Percentiles rank a stretch among this genome's conserved stretches.
phyloP scores from a whole-genome alignment of 2,797 vertebrate species.

The Basileuterus tristriatus region DNA sequence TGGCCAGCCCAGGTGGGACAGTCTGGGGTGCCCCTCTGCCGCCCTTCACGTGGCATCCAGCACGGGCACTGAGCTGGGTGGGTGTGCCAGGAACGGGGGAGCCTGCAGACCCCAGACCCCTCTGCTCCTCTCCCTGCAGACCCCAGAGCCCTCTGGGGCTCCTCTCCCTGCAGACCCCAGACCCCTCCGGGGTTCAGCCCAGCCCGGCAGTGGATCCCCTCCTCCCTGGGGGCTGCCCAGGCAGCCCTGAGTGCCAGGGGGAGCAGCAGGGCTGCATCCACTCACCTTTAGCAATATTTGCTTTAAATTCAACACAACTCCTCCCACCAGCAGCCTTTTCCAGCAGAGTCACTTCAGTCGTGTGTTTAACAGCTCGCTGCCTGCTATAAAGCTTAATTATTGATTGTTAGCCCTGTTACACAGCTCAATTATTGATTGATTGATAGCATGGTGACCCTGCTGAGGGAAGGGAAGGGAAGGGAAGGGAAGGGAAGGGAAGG shows the following conservation, averaged over 20 bases:
- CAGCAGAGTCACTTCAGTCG: background rate
- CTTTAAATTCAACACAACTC: background rate
- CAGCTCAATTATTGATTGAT: background rate
- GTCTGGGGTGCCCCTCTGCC: accelerated
- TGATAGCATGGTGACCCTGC: no score
- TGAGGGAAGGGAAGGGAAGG: no score
- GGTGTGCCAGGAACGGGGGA: accelerated
- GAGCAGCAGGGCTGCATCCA: background rate
- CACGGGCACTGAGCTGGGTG: accelerated
- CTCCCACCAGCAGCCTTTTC: background rate
- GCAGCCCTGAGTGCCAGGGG: background rate
- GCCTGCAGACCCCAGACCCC: background rate
- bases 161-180: no score
- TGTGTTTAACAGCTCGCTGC: background rate
- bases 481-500: no score
- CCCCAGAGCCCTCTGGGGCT: no score
- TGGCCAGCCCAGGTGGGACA: accelerated
- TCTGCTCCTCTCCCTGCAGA: no score
- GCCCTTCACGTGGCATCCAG: accelerated
- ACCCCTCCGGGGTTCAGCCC: background rate
- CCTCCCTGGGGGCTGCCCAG: background rate
- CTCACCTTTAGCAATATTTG: background rate
- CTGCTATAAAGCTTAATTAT: background rate
- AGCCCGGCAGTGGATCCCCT: background rate
- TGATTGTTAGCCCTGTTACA: background rate